Base-by-base conservation (phyloP, 2,888 invertebrate species). In the Caenorhabditis macrosperma region DNA sequence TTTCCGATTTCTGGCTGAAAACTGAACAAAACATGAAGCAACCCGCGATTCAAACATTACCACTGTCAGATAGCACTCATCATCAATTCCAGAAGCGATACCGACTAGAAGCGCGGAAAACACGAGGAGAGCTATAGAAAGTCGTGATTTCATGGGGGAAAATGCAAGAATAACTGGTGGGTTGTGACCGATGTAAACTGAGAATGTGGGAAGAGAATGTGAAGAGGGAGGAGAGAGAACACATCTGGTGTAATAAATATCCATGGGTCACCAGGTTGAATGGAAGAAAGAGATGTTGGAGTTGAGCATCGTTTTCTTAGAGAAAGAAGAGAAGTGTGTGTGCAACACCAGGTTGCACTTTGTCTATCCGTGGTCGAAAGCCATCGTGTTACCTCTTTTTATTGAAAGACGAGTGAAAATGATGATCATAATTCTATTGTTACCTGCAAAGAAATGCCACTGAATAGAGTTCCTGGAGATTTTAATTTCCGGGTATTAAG, bases 1-100 rank as follows among this genome's bases (percentile, higher is more conserved):
- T 82, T 85, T 6, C 91, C 91, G 26, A 92, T 81, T 80, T 91
- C 91, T 20, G 88, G 87, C 85, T 85, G 48, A 66, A 82, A 24
- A 59, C 9, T 22, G 2, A n/a, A 41, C 22, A 59, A 24, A 24
- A 38, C 15, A 30, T 50, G n/a, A 17, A 17, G 35, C 9, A 69
- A 24, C 17, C 12, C 7, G 33, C 17, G 5, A 1, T 22, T 3
- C 9, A 24, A 61, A 72, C 48, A n/a, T 44, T n/a, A 55, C 55
- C 33, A 52, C 38, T n/a, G 69, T 72, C 26, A 61, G 26, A 46
- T 24, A 54, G 44, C 60, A 61, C 55, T 63, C 54, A 4, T 38
- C 41, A 26, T 38, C 38, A 10, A 38, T 38, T 38, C 9, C 38
- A 5, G 15, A 9, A 10, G 38, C 3, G 15, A 5, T 12, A 38